Evolutionary conservation across 2,888 invertebrate genomes (phyloP).

Genomic region (Cephus rjabovi): DNA sequence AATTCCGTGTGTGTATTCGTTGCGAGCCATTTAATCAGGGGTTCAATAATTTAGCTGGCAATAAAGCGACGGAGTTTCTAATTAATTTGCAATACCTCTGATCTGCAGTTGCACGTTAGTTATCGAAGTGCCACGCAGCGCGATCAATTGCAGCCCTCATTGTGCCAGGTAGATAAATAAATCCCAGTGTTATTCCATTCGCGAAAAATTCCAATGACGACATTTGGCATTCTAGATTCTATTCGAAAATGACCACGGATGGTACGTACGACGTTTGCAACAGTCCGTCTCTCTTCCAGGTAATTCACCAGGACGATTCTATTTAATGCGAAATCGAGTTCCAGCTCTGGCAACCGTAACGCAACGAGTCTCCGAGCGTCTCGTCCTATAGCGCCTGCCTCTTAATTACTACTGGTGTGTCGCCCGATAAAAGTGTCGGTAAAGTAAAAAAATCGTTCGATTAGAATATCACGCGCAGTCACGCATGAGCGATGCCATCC

Average conservation of each 20-base stretch:
- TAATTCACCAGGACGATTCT: not conserved
- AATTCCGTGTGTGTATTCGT: conserved; percentile 28
- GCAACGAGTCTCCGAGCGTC: not conserved
- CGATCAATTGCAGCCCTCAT: not conserved
- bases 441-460: conserved; percentile 8
- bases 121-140: conserved; percentile 18
- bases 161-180: not conserved
- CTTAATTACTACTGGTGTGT: not conserved
- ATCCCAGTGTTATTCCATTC: not conserved
- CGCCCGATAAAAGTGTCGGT: not conserved
- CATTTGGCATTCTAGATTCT: not conserved
- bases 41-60: conserved; percentile 30
- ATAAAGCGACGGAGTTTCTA: conserved; percentile 35
- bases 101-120: conserved; percentile 37
- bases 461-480: conserved; percentile 1
- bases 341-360: not conserved
- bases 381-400: not conserved
- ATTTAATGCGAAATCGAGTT: not conserved
- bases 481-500: conserved; percentile 3
- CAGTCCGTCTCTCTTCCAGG: not conserved
- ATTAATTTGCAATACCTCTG: conserved; percentile 34
- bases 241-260: not conserved
- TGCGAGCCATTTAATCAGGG: conserved; percentile 43
- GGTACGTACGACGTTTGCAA: not conserved
- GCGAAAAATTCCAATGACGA: not conserved